Conservation (phyloP, 1,140 invertebrate species). For the Linepithema humile region DNA sequence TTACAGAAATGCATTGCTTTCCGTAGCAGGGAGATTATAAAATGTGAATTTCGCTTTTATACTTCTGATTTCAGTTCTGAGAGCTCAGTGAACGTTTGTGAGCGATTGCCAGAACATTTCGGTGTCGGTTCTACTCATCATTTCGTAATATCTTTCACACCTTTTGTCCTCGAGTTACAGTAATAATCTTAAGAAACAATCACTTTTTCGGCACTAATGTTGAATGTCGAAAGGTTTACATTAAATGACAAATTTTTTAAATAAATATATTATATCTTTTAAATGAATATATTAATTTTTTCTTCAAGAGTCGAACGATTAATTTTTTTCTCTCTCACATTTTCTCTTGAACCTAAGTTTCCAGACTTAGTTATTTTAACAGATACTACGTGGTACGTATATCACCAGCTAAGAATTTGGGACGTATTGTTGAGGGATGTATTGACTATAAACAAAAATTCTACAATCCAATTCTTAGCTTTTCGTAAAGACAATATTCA, state of each 20-base stretch:
- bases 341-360: neutral
- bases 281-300: neutral
- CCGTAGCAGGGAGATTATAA: neutral
- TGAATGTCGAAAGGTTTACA: neutral
- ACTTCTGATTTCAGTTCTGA: conserved; percentile 24
- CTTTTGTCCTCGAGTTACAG: conserved; percentile 32
- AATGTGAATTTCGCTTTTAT: conserved; percentile 16
- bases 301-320: neutral
- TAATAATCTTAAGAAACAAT: neutral
- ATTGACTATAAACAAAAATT: neutral
- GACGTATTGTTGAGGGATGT: neutral
- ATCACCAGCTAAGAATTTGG: neutral
- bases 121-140: conserved; percentile 4
- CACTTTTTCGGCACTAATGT: conserved; percentile 13
- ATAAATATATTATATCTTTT: too few relatives aligned
- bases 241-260: conserved; percentile 7
- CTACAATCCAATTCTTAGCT: neutral
- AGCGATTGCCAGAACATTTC: conserved; percentile 31
- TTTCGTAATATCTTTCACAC: conserved; percentile 40
- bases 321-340: neutral
- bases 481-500: neutral
- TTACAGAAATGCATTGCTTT: neutral
- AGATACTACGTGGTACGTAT: conserved; percentile 2
- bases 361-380: neutral
- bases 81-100: conserved; percentile 51